phyloP scores from a whole-genome alignment of 2,888 invertebrate species.

The Temnothorax ravouxi region DNA sequence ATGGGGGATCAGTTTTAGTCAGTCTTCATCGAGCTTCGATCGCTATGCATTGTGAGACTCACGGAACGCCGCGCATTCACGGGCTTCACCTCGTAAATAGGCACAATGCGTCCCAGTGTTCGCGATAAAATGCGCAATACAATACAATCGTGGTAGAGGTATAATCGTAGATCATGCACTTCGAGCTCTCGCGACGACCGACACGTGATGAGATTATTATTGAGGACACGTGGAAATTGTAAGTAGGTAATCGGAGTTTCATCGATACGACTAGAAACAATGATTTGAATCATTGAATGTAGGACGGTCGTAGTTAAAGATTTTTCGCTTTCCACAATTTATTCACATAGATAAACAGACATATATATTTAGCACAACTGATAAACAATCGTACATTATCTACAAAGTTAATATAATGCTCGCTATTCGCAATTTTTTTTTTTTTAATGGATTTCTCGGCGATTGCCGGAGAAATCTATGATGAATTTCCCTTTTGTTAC shows the following conservation, averaged over 20 bases:
- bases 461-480: not conserved
- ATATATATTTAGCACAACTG: not conserved
- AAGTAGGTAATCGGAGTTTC: slow-evolving; percentile 28
- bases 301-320: not conserved
- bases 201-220: slow-evolving; percentile 38
- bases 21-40: slow-evolving; percentile 31
- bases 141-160: not conserved
- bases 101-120: slow-evolving; percentile 45
- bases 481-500: not conserved
- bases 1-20: not conserved
- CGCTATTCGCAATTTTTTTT: not conserved
- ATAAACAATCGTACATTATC: not conserved
- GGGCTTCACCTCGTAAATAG: slow-evolving; percentile 36
- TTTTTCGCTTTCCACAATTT: not conserved
- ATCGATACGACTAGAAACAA: not conserved
- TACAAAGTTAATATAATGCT: not conserved
- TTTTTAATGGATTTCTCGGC: not conserved
- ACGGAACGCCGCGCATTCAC: slow-evolving; percentile 37
- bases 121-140: slow-evolving; percentile 41
- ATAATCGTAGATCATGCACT: slow-evolving; percentile 32
- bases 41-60: slow-evolving; percentile 22
- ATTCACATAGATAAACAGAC: not conserved
- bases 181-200: slow-evolving; percentile 1
- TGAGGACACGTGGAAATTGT: not conserved
- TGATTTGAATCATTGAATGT: not conserved